Conservation (phyloP, 2,888 invertebrate genomes). For the Villa cingulata region DNA sequence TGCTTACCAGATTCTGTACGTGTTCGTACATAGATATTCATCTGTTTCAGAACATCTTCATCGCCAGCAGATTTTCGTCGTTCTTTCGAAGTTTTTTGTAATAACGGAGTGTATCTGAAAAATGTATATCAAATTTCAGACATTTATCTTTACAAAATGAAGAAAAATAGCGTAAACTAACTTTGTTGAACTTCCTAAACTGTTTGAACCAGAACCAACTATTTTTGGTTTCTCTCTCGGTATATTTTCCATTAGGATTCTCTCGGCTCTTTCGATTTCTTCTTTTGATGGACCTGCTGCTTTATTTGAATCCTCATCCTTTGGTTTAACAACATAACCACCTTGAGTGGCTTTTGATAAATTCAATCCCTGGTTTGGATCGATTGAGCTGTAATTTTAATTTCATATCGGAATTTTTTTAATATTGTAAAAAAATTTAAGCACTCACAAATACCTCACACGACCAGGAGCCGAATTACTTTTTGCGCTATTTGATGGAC, state of each 20-base stretch:
- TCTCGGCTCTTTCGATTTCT: slow-evolving; percentile 46
- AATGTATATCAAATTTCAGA: not conserved
- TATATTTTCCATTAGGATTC: slow-evolving; percentile 37
- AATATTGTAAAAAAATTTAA: not conserved
- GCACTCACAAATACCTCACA: slow-evolving; percentile 26
- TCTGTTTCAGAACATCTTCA: slow-evolving; percentile 54
- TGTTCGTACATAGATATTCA: slow-evolving; percentile 61
- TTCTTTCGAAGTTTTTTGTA: slow-evolving; percentile 37
- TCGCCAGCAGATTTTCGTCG: slow-evolving; percentile 74
- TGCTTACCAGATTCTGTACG: slow-evolving; percentile 77
- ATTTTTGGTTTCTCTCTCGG: slow-evolving; percentile 29
- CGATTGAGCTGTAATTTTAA: slow-evolving; percentile 30
- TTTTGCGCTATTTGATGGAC: slow-evolving; percentile 36
- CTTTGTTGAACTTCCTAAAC: slow-evolving; percentile 38
- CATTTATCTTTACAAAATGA: not conserved
- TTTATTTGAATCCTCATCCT: slow-evolving; percentile 53
- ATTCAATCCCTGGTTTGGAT: slow-evolving; percentile 35
- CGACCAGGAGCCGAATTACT: slow-evolving; percentile 37
- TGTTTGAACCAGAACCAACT: slow-evolving; percentile 37
- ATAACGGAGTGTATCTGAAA: slow-evolving; percentile 28
- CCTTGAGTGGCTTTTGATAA: slow-evolving; percentile 41
- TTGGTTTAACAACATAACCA: slow-evolving; percentile 46
- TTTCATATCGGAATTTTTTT: not conserved
- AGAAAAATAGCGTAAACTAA: slow-evolving; percentile 14
- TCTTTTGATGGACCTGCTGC: slow-evolving; percentile 48